A percentile compares a stretch with the other conserved stretches of the same genome.
Evolutionary conservation across 2,113 vertebrate genomes (phyloP).

Genomic region (Ceratotherium simum): DNA sequence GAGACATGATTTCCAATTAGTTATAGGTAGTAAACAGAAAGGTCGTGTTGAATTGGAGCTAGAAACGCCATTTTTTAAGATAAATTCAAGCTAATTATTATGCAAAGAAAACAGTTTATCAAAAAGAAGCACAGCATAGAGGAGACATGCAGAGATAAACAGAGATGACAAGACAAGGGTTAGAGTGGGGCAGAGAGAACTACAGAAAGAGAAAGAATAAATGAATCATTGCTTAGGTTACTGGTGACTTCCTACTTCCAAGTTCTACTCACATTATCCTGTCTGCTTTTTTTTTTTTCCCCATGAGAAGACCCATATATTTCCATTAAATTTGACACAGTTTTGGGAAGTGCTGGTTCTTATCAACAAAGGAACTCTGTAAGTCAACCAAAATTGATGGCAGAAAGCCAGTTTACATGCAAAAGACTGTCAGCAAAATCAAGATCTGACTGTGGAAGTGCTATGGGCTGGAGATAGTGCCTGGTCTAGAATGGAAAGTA

Average conservation of each 20-base stretch:
- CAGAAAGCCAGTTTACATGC: not conserved
- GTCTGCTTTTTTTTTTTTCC: not conserved
- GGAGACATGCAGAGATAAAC: not conserved
- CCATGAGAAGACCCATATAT: fast-evolving
- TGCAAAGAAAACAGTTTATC: not conserved
- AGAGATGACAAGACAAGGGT: not conserved
- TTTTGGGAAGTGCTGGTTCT: not conserved
- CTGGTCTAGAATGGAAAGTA: not conserved
- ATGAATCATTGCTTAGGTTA: no score
- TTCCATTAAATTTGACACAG: not conserved
- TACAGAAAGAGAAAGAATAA: not conserved
- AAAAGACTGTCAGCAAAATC: not conserved
- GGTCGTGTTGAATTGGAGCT: not conserved
- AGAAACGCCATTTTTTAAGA: not conserved
- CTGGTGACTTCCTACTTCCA: not conserved
- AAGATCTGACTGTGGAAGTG: not conserved
- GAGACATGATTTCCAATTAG: not conserved
- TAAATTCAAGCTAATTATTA: no score
- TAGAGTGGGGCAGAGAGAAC: no score
- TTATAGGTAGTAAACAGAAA: not conserved
- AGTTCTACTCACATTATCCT: not conserved
- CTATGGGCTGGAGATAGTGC: not conserved
- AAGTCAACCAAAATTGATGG: not conserved
- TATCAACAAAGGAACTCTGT: not conserved
- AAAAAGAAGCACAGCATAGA: not conserved